Percentiles rank a stretch among this genome's conserved stretches.
Conservation (phyloP, 2,797 vertebrate species). For the Molossus alvarezi region DNA sequence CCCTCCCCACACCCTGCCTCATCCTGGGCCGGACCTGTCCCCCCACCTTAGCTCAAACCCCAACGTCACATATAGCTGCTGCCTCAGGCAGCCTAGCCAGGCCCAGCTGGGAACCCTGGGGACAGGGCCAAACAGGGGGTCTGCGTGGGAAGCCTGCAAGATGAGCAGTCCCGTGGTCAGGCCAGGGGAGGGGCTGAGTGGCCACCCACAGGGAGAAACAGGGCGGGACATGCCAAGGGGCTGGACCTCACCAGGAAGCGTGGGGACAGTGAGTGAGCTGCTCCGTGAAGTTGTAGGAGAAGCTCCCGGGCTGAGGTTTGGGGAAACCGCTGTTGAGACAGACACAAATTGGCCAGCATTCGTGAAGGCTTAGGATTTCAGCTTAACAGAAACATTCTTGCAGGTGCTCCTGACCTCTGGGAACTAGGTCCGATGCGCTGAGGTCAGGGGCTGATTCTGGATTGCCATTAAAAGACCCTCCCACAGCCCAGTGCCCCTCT, state of each 20-base stretch:
- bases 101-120: background rate
- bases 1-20: background rate
- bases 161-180: background rate
- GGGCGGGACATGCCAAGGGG: background rate
- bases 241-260: constrained; percentile 89
- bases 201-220: background rate
- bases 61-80: background rate
- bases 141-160: background rate
- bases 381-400: background rate
- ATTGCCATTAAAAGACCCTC: background rate
- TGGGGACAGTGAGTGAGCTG: constrained; percentile 91
- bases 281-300: constrained; percentile 92
- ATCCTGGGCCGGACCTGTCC: background rate
- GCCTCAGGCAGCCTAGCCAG: background rate
- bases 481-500: background rate
- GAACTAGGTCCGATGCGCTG: background rate
- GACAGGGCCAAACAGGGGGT: background rate
- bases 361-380: background rate
- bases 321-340: constrained; percentile 90
- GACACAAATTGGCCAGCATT: background rate
- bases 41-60: background rate
- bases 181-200: background rate
- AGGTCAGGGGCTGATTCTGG: background rate
- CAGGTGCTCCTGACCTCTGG: background rate
- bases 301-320: constrained; percentile 91